Base-by-base conservation (phyloP, 2,113 vertebrate genomes). In the Pollimyrus isidori region DNA sequence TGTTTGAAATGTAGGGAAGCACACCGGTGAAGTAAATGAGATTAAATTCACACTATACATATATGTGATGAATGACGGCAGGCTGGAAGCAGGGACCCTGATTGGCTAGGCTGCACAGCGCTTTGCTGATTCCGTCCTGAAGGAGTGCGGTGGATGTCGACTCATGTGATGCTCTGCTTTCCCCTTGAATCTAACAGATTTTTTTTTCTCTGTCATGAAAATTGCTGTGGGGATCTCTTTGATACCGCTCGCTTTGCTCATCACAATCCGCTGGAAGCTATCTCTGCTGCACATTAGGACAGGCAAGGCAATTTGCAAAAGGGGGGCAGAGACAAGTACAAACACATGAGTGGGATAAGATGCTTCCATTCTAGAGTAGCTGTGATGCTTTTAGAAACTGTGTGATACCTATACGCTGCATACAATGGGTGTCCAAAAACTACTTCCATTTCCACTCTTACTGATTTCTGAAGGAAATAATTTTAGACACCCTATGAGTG, bases 221-320 rank as follows among this genome's bases (percentile, higher is more conserved):
- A 86, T 86, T 86, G 84, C 84, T 53, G 82, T 48, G 45, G 46
- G 49, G 84, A 56, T 19, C 85, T 87, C 26, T 53, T 35, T 87
- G 85, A 87, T 52, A 86, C 9, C 2, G 10, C 13, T 26, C 48
- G 13, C 23, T 52, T 53, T 30, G 49, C 49, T 30, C 84, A 52
- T 86, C 48, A 30, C 85, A 17, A 48, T 48, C 48, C 5, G n/a
- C 49, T 53, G 49, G 49, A 53, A 52, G 50, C 13, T 50, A 19
- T 56, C 49, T 87, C 85, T 87, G 26, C n/a, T 52, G 39, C 82
- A n/a, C 82, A 48, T 84, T 84, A 84, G 82, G 23, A 45, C 82
- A 84, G 82, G 39, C 9, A 84, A 84, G 82, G 23, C 45, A 84
- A 84, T 84, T 84, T 84, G 82, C 19, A 11, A 48, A 48, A 84